A percentile compares a stretch with the other conserved stretches of the same genome.
Evolutionary conservation across 2,888 invertebrate species (phyloP).

Genomic region (Acronicta alni): DNA sequence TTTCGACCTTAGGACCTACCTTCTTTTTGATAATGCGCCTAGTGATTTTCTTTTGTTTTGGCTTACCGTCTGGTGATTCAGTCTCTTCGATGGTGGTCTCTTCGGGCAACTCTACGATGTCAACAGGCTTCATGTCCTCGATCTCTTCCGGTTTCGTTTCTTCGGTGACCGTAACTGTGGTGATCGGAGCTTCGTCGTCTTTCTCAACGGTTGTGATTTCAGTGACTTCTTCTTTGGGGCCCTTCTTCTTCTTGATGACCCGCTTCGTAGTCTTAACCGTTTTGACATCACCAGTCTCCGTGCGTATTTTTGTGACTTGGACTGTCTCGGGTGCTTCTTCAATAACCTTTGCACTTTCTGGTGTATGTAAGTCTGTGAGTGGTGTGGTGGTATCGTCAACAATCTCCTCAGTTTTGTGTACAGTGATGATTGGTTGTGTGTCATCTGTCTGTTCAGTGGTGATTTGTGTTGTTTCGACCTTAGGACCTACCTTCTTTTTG

Average conservation of each 20-base stretch:
- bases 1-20: background rate
- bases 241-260: background rate
- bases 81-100: conserved; percentile 8
- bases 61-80: background rate
- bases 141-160: background rate
- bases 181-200: background rate
- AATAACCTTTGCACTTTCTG: background rate
- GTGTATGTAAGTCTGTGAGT: conserved; percentile 2
- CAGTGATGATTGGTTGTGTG: background rate
- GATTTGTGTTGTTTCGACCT: background rate
- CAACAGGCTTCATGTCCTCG: background rate
- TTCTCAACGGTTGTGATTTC: background rate
- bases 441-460: background rate
- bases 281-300: background rate
- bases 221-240: background rate
- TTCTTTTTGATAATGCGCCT: background rate
- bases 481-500: background rate
- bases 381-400: conserved; percentile 8
- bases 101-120: background rate
- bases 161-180: background rate
- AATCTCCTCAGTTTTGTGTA: background rate
- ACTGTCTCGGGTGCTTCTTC: background rate
- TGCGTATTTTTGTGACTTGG: background rate
- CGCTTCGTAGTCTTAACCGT: background rate
- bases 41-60: background rate